Evolutionary conservation across 2,113 vertebrate species (phyloP), one percentile per base, ranked within the genome.

Genomic region (Phoenicopterus ruber): DNA sequence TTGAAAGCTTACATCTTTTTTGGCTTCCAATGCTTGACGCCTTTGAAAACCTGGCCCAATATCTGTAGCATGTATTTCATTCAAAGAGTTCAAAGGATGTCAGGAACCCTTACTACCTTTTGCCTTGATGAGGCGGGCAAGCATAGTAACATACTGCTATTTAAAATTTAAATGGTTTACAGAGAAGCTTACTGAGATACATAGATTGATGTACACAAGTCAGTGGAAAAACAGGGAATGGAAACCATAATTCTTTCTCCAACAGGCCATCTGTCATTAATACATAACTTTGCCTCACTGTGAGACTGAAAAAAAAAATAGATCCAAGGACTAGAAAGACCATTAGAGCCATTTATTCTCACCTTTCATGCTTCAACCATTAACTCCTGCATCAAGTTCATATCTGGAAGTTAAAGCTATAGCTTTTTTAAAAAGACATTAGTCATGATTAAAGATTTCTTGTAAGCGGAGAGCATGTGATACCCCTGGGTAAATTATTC

Each of bases 391-490:
- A 69, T 21, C 61, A 82, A 80, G 71, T 49, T 34, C 29, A 19
- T 69, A 84, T 32, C 61, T 93, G 49, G 42, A 85, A 71, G 52
- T 85, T 38, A 86, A 86, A 79, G 42, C 44, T 91, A 49, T 1
- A 79, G 52, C 49, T 84, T 92, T 91, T 83, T 90, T 26, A 83
- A 92, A 82, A 96, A 87, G 24, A 79, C 36, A 76, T 91, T 87
- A 92, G 70, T 82, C 34, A 82, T 28, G 70, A 85, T 91, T 91
- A 91, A 91, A 87, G 83, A 87, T 74, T 91, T 91, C 36, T 57
- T 87, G 28, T 54, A 70, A 94, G 74, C 1, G 0, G 25, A 73
- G 24, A 77, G 3, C 14, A 29, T 46, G 71, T 67, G 65, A 85
- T 40, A 89, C 16, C 73, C 46, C 26, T 40, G 46, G 25, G 40